Conservation (phyloP, 2,797 vertebrate species). For the Gephyroberyx darwinii region DNA sequence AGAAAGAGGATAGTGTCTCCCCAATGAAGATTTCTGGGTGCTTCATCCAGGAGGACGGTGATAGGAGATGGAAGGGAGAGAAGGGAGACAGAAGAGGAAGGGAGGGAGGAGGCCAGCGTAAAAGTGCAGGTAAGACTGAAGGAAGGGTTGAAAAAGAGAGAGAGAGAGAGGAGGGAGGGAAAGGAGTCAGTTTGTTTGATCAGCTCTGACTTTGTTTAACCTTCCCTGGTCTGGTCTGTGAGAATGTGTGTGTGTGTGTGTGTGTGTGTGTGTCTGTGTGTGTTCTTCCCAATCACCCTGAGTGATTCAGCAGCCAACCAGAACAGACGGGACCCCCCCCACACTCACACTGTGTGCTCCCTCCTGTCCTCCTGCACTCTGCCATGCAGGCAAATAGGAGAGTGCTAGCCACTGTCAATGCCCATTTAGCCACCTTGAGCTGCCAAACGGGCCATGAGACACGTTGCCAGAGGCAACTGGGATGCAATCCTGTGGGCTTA, state of each 20-base stretch:
- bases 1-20: slow-evolving; percentile 3
- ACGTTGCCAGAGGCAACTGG: slow-evolving; percentile 33
- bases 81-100: slow-evolving; percentile 2
- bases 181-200: slow-evolving; percentile 68
- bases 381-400: slow-evolving; percentile 40
- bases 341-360: slow-evolving; percentile 9
- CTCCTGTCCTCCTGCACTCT: slow-evolving; percentile 10
- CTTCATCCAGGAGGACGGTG: slow-evolving; percentile 17
- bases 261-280: slow-evolving; percentile 16
- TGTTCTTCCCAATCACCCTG: slow-evolving; percentile 72
- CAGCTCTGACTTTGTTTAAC: slow-evolving; percentile 72
- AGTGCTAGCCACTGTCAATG: slow-evolving; percentile 58
- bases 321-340: slow-evolving; percentile 69
- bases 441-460: slow-evolving; percentile 34
- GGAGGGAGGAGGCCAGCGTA: neutral
- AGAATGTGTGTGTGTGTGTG: slow-evolving; percentile 37
- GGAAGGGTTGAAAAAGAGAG: neutral
- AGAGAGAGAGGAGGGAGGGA: slow-evolving; percentile 19
- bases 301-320: slow-evolving; percentile 79
- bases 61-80: neutral
- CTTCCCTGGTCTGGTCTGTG: slow-evolving; percentile 51
- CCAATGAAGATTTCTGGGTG: slow-evolving; percentile 40
- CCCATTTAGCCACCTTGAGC: slow-evolving; percentile 56
- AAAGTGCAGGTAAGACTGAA: neutral
- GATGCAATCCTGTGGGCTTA: slow-evolving; percentile 55